Percentiles rank a stretch among this genome's conserved stretches.
phyloP scores from a whole-genome alignment of 2,888 invertebrate species.

The Ariolimax columbianus region DNA sequence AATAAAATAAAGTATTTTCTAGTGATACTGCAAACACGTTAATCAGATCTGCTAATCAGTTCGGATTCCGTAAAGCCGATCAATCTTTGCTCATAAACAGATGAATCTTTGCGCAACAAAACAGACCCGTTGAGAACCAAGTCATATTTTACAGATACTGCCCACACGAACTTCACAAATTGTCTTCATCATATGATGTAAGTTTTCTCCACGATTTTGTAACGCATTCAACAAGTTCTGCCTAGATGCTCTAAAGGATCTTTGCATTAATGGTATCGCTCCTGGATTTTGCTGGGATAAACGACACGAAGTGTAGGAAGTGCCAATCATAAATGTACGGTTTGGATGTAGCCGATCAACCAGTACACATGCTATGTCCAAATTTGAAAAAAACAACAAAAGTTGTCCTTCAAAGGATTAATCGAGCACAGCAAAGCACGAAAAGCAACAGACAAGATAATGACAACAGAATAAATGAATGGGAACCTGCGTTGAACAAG shows the following conservation, averaged over 20 bases:
- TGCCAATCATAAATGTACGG: neutral
- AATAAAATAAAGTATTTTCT: neutral
- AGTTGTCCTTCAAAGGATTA: neutral
- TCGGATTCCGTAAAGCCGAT: neutral
- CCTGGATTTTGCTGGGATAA: neutral
- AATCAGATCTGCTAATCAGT: neutral
- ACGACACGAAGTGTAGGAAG: neutral
- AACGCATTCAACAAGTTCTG: neutral
- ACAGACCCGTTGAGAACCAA: neutral
- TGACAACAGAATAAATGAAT: neutral
- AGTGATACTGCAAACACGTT: neutral
- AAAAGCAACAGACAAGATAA: neutral
- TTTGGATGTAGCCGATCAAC: neutral
- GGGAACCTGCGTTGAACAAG: neutral
- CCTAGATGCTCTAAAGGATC: neutral
- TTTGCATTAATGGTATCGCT: neutral
- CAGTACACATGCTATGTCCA: neutral
- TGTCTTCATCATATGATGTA: neutral
- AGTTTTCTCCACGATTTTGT: neutral
- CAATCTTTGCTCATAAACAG: neutral
- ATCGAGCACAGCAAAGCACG: neutral
- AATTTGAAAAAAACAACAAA: neutral
- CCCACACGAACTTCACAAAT: neutral
- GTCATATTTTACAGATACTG: neutral
- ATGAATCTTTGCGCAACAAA: too few species aligned